Base-by-base conservation (phyloP, 2,888 invertebrate species). In the Tridacna gigas region DNA sequence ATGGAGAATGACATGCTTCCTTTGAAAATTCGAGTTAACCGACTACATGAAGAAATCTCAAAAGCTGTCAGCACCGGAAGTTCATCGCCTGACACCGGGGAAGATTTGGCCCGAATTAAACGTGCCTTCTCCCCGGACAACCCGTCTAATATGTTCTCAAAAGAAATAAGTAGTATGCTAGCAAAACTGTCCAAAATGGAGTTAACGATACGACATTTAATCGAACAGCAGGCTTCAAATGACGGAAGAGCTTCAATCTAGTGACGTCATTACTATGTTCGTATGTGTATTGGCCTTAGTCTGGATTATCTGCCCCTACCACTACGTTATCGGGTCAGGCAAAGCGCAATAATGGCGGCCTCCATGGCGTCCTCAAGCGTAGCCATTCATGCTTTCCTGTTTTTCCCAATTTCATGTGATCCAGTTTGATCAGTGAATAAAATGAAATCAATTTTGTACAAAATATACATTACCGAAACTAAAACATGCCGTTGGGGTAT, bases 1-100 rank as follows among this genome's bases (percentile, higher is more conserved):
- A 88, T 88, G 88, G 88, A 88, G 67, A 88, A 89, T 61, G 89
- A 90, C 66, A 80, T 90, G 73, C 77, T 86, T n/a, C 88, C 89
- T 13, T 66, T 90, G 7, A 89, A 86, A 84, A 80, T 82, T 51
- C 84, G 88, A 22, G 87, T 90, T 22, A 90, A 88, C 71, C 86
- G 87, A 66, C 78, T 90, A 20, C 87, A 90, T 63, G 88, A 87
- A 60, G 89, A 89, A 28, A 87, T 90, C 11, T 81, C 80, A 2
- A 84, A 84, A 63, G 80, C 86, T 0, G 84, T 87, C 76, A 73
- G 51, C 22, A 78, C 66, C 20, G 26, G 77, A 18, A 61, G 51
- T 15, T 66, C 61, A 7, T 84, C 88, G 7, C 83, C 84, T 26
- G 87, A 85, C 18, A 61, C 61, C 26, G 83, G 81, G 15, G 78